A percentile compares a stretch with the other conserved stretches of the same genome.
phyloP scores from a whole-genome alignment of 2,113 vertebrate genomes.

The Falcunculus frontatus region DNA sequence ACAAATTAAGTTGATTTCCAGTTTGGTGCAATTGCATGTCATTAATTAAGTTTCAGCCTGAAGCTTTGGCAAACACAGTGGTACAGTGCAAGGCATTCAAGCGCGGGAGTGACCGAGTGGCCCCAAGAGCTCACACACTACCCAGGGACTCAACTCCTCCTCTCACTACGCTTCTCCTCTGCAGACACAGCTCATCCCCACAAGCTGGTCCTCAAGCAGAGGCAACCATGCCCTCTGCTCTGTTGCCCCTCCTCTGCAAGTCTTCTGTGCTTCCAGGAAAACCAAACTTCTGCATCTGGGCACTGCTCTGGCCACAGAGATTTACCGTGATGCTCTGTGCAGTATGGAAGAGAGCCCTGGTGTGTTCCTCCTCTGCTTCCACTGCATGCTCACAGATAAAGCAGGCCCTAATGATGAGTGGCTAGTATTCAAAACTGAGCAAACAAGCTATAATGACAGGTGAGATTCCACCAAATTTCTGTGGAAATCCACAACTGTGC shows the following conservation, averaged over 20 bases:
- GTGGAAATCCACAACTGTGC: neutral
- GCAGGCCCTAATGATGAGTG: neutral
- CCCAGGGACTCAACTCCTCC: neutral
- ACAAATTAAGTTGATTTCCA: neutral
- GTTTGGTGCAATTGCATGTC: neutral
- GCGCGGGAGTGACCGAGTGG: neutral
- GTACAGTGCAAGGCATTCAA: neutral
- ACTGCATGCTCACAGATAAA: neutral
- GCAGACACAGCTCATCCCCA: accelerated
- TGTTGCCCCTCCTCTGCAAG: accelerated
- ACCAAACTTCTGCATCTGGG: accelerated
- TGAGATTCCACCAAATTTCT: neutral
- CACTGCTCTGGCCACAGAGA: accelerated
- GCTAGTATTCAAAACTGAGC: neutral
- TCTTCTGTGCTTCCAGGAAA: neutral
- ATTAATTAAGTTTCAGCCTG: neutral
- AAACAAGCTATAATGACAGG: neutral
- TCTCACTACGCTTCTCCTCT: accelerated
- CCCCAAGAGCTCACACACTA: neutral
- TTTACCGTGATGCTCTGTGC: neutral
- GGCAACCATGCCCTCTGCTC: neutral
- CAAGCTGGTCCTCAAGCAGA: neutral
- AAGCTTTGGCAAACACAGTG: neutral
- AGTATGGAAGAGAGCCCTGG: accelerated
- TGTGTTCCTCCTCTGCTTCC: neutral